phyloP scores from a whole-genome alignment of 2,888 invertebrate genomes.

The Drosophila anceps region DNA sequence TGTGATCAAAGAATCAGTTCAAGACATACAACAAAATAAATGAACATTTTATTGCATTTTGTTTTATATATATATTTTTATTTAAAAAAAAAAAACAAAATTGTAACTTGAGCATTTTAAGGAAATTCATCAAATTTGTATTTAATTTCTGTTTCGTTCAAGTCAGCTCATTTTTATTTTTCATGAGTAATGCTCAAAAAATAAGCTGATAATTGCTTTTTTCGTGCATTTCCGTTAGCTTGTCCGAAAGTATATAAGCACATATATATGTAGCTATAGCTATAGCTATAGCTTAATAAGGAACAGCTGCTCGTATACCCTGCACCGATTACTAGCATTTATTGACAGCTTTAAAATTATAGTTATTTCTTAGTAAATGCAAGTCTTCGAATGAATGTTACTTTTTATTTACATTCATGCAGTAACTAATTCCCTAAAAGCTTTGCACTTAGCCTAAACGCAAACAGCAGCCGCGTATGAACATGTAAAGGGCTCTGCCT shows the following conservation, averaged over 20 bases:
- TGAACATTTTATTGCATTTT: background rate
- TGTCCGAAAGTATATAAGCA: background rate
- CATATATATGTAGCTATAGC: background rate
- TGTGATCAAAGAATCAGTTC: background rate
- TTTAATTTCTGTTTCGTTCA: constrained; percentile 12
- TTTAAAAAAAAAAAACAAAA: background rate
- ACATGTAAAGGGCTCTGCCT: constrained; percentile 1
- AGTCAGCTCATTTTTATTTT: constrained; percentile 35
- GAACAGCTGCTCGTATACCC: constrained; percentile 7
- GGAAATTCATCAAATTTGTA: constrained; percentile 11
- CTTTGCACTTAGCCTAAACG: background rate
- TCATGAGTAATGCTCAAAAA: constrained; percentile 37
- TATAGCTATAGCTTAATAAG: background rate
- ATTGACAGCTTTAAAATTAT: background rate
- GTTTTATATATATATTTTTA: background rate
- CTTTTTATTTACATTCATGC: background rate
- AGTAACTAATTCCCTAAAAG: background rate
- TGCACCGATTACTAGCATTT: background rate
- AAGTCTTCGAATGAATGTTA: background rate
- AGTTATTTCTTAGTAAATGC: background rate
- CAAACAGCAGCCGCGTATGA: constrained; percentile 12
- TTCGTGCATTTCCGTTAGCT: constrained; percentile 52
- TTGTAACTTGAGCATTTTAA: constrained; percentile 22
- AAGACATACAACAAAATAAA: background rate
- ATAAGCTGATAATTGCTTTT: constrained; percentile 42